Evolutionary conservation across 1,140 invertebrate species (phyloP), one percentile per base, ranked within the genome.

Genomic region (Nasonia longicornis): DNA sequence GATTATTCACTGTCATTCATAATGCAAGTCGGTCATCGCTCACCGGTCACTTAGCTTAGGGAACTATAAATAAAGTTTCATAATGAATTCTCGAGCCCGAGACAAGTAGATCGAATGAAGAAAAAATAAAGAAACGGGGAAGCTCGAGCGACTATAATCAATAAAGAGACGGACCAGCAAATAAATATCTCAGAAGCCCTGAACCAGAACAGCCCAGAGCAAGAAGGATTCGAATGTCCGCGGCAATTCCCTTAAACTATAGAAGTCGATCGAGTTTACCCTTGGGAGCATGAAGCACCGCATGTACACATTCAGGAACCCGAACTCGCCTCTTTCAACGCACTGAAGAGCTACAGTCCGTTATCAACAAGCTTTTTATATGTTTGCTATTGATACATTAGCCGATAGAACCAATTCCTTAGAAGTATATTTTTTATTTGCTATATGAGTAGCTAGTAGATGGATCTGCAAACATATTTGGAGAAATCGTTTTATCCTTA

Each of bases 171-270:
- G 22, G 63, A 81, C 67, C 52, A 79, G 83, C 84, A 83, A 88
- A 89, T 89, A 88, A 88, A 89, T 88, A 88, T 88, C 85, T 77
- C 74, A 88, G 79, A 80, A 86, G 86, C 80, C 48, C 80, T 81
- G 85, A 88, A 90, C 89, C 88, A 85, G 85, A 86, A 86, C 85
- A 81, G 84, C 48, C 74, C 79, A 69, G 79, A 82, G 63, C 77
- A 86, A 86, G 84, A 86, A 82, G 84, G 84, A 86, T 87, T 85
- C 85, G 83, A 69, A 83, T 84, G 86, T 88, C 87, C 77, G 81
- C 76, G 82, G 86, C 85, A 87, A 89, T 89, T 88, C 86, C 83
- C 83, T 85, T 89, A 85, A 89, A 89, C 86, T 87, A 87, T 89
- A 87, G 83, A 88, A 87, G 85, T 85, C 85, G 42, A n/a, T n/a